phyloP scores from a whole-genome alignment of 1,140 invertebrate genomes.

The Leptinotarsa texana region DNA sequence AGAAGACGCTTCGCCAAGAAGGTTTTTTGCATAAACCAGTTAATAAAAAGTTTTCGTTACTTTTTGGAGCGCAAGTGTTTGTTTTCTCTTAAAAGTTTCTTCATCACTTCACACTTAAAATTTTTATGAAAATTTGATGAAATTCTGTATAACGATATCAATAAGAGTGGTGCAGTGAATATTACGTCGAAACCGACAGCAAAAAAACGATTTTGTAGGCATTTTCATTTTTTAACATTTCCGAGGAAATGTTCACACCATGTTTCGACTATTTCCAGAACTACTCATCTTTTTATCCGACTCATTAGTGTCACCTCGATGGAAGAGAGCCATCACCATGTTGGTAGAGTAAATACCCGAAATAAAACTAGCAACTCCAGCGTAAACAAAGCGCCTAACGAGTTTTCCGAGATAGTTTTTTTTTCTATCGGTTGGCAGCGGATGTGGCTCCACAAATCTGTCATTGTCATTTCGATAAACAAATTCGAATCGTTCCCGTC shows the following conservation, averaged over 20 bases:
- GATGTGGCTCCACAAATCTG: conserved; percentile 25
- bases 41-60: too few relatives aligned
- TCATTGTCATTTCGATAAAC: conserved; percentile 26
- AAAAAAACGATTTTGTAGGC: too few relatives aligned
- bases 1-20: too few relatives aligned
- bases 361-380: conserved; percentile 13
- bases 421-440: conserved; percentile 14
- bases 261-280: background rate
- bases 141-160: too few relatives aligned
- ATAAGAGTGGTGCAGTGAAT: too few relatives aligned
- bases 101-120: too few relatives aligned
- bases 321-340: background rate
- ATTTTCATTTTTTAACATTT: background rate
- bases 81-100: too few relatives aligned
- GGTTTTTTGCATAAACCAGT: too few relatives aligned
- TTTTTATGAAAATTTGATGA: too few relatives aligned
- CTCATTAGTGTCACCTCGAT: background rate
- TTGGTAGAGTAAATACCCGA: conserved; percentile 5
- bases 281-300: background rate
- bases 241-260: background rate
- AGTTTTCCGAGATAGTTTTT: background rate
- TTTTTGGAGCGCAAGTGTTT: too few relatives aligned
- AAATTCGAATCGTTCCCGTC: conserved; percentile 15
- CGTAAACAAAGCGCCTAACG: conserved; percentile 23
- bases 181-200: too few relatives aligned